Base-by-base conservation (phyloP, 2,888 invertebrate genomes). In the Clitarchus hookeri region DNA sequence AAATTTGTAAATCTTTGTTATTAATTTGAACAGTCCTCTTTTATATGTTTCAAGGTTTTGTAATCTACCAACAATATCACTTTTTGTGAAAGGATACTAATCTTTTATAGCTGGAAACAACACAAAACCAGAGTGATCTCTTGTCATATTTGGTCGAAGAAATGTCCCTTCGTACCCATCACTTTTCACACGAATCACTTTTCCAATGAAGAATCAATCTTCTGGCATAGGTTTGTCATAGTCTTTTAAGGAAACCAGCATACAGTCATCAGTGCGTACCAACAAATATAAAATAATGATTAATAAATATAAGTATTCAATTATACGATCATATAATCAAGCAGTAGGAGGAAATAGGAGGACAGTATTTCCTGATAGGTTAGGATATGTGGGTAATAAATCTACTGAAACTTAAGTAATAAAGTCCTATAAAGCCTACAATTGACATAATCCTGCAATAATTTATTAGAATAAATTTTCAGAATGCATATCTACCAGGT, bases 121-220 rank as follows among this genome's bases (percentile, higher is more conserved):
- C 27, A 80, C 80, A 80, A 27, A 80, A 80, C 80, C 80, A 80
- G 80, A 80, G 23, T 80, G 6, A 27, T 80, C 80, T 80, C 80
- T 80, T 80, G 80, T 80, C 80, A 44, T 80, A 25, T 26, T 80
- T 27, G 26, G 12, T 80, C 80, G 80, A 80, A 80, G 80, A 80
- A 80, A 80, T 80, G 80, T 80, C 80, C 80, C 80, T 44, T 80
- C 26, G 25, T 80, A 48, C 65, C 65, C 65, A 19, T 65, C 65
- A 65, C 80, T 26, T 25, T 80, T 80, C 80, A 80, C 44, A 26
- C 80, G 13, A 80, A 80, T 80, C 80, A 80, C 80, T 36, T 80
- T 80, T 12, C 80, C 80, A 8, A 80, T 80, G 80, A 36, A 80
- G 44, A n/a, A n/a, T n/a, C n/a, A 80, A 80, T 80, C 80, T 8